Evolutionary conservation across 2,888 invertebrate species (phyloP).

Genomic region (Epirrhoe alternata): DNA sequence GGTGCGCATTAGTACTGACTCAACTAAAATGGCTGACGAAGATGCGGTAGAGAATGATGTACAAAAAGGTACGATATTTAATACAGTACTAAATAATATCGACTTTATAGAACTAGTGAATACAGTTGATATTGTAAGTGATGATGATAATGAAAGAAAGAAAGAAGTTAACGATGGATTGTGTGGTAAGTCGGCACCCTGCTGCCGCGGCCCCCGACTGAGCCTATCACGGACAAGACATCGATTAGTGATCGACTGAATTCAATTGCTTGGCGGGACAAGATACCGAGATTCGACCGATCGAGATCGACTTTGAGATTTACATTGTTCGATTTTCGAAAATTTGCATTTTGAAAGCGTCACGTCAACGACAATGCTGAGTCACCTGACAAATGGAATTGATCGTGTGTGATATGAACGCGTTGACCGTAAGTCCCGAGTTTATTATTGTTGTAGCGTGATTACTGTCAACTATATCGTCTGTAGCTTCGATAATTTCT

Average conservation of each 20-base stretch:
- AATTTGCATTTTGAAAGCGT: constrained; percentile 85
- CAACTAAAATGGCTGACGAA: constrained; percentile 73
- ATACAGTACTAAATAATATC: constrained; percentile 66
- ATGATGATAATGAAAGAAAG: constrained; percentile 80
- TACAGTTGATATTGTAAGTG: constrained; percentile 76
- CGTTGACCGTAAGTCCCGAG: constrained; percentile 82
- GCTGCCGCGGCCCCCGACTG: constrained; percentile 83
- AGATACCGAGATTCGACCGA: constrained; percentile 73
- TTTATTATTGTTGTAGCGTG: constrained; percentile 79
- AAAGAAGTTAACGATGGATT: constrained; percentile 86
- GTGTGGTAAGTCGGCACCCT: constrained; percentile 86
- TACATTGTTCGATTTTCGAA: constrained; percentile 81
- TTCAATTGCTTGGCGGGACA: constrained; percentile 84
- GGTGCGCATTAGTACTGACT: constrained; percentile 62
- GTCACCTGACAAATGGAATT: constrained; percentile 83
- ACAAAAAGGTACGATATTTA: constrained; percentile 80
- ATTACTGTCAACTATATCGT: constrained; percentile 78
- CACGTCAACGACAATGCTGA: constrained; percentile 83
- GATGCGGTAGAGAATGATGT: constrained; percentile 81
- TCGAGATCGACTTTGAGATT: constrained; percentile 79
- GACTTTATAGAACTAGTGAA: constrained; percentile 63
- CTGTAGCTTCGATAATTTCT: constrained; percentile 58
- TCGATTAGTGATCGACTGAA: constrained; percentile 86
- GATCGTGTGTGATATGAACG: constrained; percentile 81
- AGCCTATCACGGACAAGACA: constrained; percentile 85